A percentile compares a stretch with the other conserved stretches of the same genome.
These are phyloP conservation scores for Cynoglossus semilaevis DNA, from an alignment of 2,113 vertebrate species.

Conservation along the genomic window DNA sequence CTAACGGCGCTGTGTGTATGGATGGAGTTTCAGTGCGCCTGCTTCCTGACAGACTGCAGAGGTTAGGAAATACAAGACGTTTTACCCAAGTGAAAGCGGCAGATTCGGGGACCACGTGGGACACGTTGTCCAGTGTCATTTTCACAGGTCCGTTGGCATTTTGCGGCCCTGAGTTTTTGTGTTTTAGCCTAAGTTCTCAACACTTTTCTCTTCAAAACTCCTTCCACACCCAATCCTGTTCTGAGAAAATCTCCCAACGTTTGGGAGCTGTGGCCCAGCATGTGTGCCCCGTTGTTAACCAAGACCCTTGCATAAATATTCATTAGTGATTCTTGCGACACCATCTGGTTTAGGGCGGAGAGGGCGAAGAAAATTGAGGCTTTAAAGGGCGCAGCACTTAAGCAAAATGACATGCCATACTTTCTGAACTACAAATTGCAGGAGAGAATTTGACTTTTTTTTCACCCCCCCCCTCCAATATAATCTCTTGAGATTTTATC, in stretches of 20 bases:
- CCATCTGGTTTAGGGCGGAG: slow-evolving; percentile 73
- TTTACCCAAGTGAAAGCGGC: too few species aligned
- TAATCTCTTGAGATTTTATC: neutral
- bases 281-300: slow-evolving; percentile 50
- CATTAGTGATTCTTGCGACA: slow-evolving; percentile 68
- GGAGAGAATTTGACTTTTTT: too few species aligned
- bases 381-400: slow-evolving; percentile 2
- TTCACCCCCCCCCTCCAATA: too few species aligned
- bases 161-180: too few species aligned
- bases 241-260: slow-evolving; percentile 43
- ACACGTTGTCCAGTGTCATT: too few species aligned
- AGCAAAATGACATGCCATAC: slow-evolving; percentile 20
- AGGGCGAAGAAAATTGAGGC: slow-evolving; percentile 35
- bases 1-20: slow-evolving; percentile 14
- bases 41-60: slow-evolving; percentile 52
- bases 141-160: too few species aligned
- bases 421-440: too few species aligned
- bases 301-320: slow-evolving; percentile 74
- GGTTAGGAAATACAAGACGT: slow-evolving; percentile 43
- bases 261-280: slow-evolving; percentile 25
- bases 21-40: slow-evolving; percentile 15
- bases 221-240: slow-evolving; percentile 17
- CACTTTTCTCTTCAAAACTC: slow-evolving; percentile 6
- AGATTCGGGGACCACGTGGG: too few species aligned
- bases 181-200: neutral